Conservation (phyloP, 2,888 invertebrate genomes). For the Chouioia cunea region DNA sequence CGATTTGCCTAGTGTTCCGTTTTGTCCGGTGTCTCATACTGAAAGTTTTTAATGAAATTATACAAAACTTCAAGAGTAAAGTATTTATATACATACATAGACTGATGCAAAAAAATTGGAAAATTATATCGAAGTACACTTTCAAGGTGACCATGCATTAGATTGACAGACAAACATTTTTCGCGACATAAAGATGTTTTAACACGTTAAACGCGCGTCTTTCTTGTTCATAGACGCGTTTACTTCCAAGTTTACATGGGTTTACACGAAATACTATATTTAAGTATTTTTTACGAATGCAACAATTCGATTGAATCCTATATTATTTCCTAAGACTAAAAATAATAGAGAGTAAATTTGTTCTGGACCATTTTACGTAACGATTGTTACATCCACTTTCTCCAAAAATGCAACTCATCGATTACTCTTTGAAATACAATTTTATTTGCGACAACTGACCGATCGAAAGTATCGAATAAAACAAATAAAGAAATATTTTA, state of each 20-base stretch:
- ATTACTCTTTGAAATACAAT: constrained; percentile 47
- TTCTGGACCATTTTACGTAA: not conserved
- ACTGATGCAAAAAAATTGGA: constrained; percentile 43
- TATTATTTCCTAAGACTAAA: constrained; percentile 49
- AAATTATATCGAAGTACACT: constrained; percentile 49
- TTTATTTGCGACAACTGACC: constrained; percentile 38
- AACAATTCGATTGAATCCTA: not conserved
- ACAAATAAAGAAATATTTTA: constrained; percentile 49
- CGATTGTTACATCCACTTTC: constrained; percentile 39
- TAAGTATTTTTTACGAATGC: constrained; percentile 23
- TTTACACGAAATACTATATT: constrained; percentile 28
- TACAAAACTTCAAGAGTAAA: constrained; percentile 25
- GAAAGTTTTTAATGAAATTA: constrained; percentile 11
- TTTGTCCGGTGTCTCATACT: no score
- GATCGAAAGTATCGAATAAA: constrained; percentile 49
- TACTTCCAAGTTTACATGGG: not conserved
- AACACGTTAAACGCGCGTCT: no score
- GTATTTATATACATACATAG: constrained; percentile 15
- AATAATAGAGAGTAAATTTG: constrained; percentile 44
- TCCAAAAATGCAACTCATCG: constrained; percentile 46
- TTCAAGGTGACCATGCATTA: constrained; percentile 48
- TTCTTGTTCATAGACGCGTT: no score
- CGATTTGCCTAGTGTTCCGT: no score
- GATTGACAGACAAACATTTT: constrained; percentile 40
- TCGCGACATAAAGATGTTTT: constrained; percentile 28